A percentile compares a stretch with the other conserved stretches of the same genome.
These are phyloP conservation scores for Philotrypesis tridentata DNA, from an alignment of 1,140 invertebrate genomes.

Conservation along the genomic window DNA sequence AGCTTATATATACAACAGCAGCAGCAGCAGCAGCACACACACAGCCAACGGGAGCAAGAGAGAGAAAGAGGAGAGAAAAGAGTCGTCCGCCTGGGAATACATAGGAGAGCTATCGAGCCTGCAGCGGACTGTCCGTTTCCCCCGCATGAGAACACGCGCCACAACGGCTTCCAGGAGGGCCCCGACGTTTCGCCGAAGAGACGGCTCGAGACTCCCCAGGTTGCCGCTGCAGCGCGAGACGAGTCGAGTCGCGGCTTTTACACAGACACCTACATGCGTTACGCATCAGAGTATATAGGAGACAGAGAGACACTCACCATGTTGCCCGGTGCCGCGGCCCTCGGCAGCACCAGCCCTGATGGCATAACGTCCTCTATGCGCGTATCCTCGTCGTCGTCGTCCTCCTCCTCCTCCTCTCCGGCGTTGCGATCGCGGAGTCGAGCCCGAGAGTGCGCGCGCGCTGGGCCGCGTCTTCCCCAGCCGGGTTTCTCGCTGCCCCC, in stretches of 20 bases:
- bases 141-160: neutral
- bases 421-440: no score
- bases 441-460: no score
- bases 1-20: neutral
- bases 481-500: neutral
- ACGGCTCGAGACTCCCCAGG: no score
- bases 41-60: neutral
- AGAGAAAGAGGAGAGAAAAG: no score
- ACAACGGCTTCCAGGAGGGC: neutral
- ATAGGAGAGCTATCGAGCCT: no score
- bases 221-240: no score
- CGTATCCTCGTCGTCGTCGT: no score
- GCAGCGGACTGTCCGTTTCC: no score
- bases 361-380: neutral
- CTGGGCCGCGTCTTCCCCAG: neutral
- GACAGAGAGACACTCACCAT: constrained; percentile 37
- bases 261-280: no score
- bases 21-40: no score
- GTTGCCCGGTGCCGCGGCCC: constrained; percentile 34
- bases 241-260: neutral
- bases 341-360: constrained; percentile 23
- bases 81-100: neutral
- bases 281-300: neutral
- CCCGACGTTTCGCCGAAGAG: no score
- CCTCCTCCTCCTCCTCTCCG: no score